phyloP scores from a whole-genome alignment of 2,888 invertebrate species.

The Plutella xylostella region DNA sequence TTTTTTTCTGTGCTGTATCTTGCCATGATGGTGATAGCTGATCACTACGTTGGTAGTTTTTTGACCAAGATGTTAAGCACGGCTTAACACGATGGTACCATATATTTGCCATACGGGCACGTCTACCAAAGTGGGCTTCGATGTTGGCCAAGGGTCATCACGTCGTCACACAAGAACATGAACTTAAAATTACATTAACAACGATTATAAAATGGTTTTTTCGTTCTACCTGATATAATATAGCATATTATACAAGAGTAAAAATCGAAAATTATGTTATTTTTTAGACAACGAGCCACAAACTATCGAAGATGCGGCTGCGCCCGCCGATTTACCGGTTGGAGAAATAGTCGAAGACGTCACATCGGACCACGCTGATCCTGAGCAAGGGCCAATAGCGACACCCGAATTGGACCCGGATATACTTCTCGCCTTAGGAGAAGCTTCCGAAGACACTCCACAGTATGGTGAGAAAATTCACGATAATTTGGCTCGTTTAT shows the following conservation, averaged over 20 bases:
- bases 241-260: neutral
- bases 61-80: neutral
- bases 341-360: neutral
- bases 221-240: neutral
- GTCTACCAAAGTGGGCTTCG: neutral
- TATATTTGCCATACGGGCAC: neutral
- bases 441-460: no score
- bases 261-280: no score
- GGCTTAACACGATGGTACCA: neutral
- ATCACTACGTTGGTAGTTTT: no score
- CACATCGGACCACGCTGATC: neutral
- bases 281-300: neutral
- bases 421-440: conserved; percentile 7
- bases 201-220: neutral
- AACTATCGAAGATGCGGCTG: neutral
- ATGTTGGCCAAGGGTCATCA: neutral
- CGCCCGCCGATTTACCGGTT: neutral
- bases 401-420: conserved; percentile 1
- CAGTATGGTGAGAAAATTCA: conserved; percentile 7
- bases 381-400: neutral
- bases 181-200: neutral
- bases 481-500: conserved; percentile 6
- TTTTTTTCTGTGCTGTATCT: no score
- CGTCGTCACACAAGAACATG: neutral
- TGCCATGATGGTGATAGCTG: no score